phyloP scores from a whole-genome alignment of 2,888 invertebrate genomes.

The Isoperla grammatica region DNA sequence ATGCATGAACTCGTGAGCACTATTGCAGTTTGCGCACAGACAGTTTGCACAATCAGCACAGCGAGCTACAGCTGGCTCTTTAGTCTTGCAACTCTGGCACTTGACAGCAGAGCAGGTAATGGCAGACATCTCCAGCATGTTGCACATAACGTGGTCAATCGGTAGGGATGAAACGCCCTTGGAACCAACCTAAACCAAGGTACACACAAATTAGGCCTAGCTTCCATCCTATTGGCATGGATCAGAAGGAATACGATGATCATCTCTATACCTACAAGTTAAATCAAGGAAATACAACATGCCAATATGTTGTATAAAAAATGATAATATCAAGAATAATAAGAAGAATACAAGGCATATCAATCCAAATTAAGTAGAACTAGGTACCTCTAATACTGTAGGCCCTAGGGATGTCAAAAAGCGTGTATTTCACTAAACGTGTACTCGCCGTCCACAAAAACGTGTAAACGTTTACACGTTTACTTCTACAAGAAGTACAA shows the following conservation, averaged over 20 bases:
- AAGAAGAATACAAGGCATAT: no score
- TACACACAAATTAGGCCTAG: constrained; percentile 17
- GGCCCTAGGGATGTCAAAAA: no score
- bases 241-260: constrained; percentile 1
- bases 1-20: constrained; percentile 91
- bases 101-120: constrained; percentile 61
- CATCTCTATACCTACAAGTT: no score
- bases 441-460: no score
- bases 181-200: constrained; percentile 58
- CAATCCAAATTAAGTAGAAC: no score
- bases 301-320: no score
- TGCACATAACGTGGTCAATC: constrained; percentile 80
- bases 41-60: constrained; percentile 94
- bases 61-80: constrained; percentile 88
- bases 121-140: constrained; percentile 75
- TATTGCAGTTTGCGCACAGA: constrained; percentile 88
- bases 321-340: no score
- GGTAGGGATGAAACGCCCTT: constrained; percentile 73
- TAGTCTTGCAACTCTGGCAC: constrained; percentile 93
- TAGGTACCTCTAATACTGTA: no score
- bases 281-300: no score
- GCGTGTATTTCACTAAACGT: no score
- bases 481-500: no score
- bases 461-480: no score
- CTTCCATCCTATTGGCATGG: constrained; percentile 12